Evolutionary conservation across 2,113 vertebrate species (phyloP).

Genomic region (Perca schrenkii): DNA sequence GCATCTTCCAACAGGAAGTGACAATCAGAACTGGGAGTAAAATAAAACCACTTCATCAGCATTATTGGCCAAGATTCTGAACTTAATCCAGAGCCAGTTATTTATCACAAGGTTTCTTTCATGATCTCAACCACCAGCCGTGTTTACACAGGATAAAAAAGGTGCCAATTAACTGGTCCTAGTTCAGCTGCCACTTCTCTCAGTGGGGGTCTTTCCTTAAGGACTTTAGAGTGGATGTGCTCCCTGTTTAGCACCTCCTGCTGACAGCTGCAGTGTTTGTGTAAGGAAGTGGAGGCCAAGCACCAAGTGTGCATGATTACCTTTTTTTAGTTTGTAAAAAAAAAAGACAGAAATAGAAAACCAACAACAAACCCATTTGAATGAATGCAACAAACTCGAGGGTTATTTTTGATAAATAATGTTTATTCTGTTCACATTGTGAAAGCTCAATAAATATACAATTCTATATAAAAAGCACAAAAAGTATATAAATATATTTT

Average conservation of each 20-base stretch:
- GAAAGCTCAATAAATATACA: constrained; percentile 72
- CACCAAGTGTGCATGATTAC: constrained; percentile 3
- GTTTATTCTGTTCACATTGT: constrained; percentile 63
- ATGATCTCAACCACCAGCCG: constrained; percentile 13
- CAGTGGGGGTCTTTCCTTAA: constrained; percentile 77
- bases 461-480: constrained; percentile 53
- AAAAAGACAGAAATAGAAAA: background rate
- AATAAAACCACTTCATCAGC: background rate
- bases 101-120: background rate
- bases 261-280: constrained; percentile 64
- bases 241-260: constrained; percentile 71
- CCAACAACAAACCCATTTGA: background rate
- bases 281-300: constrained; percentile 44
- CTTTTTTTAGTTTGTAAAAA: background rate
- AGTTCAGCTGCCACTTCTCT: constrained; percentile 62
- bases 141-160: constrained; percentile 67
- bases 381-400: background rate
- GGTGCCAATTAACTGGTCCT: constrained; percentile 61
- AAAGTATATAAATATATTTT: constrained; percentile 24
- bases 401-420: constrained; percentile 51
- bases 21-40: background rate
- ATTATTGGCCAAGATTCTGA: background rate
- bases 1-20: background rate
- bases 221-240: constrained; percentile 72
- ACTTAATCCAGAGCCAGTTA: background rate